Conservation (phyloP, 2,797 vertebrate species). For the Malurus splendens region DNA sequence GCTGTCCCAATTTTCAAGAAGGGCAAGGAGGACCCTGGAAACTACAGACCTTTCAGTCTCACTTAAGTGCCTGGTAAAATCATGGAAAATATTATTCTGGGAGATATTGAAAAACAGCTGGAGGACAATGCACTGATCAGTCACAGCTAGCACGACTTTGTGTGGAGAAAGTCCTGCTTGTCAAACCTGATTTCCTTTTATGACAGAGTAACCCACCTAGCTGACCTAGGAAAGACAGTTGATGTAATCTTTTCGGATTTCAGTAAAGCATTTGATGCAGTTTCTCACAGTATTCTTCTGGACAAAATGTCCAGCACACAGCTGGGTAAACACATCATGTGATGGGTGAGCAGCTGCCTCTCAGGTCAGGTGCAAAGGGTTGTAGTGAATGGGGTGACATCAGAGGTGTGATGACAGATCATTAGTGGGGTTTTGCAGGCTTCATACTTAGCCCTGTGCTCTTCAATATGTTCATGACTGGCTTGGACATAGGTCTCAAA, state of each 20-base stretch:
- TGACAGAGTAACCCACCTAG: neutral
- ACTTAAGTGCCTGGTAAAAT: neutral
- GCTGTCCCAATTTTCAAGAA: neutral
- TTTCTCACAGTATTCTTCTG: neutral
- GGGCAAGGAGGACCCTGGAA: neutral
- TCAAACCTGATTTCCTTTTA: neutral
- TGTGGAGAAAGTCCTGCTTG: neutral
- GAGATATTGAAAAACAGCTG: neutral
- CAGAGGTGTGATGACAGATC: rapidly evolving
- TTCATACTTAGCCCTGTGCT: neutral
- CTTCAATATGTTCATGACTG: neutral
- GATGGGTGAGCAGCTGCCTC: neutral
- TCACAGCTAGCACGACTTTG: neutral
- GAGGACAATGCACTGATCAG: neutral
- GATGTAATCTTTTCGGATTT: neutral
- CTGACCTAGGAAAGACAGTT: neutral
- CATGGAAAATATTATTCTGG: neutral
- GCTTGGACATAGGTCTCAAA: neutral
- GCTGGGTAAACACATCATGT: neutral
- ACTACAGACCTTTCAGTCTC: neutral
- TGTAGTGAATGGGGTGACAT: neutral
- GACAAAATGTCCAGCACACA: neutral
- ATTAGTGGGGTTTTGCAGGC: neutral
- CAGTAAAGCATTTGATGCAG: neutral
- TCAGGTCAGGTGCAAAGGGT: neutral